Percentiles rank a stretch among this genome's conserved stretches.
Evolutionary conservation across 2,113 vertebrate genomes (phyloP).

Genomic region (Cynopterus brachyotis): DNA sequence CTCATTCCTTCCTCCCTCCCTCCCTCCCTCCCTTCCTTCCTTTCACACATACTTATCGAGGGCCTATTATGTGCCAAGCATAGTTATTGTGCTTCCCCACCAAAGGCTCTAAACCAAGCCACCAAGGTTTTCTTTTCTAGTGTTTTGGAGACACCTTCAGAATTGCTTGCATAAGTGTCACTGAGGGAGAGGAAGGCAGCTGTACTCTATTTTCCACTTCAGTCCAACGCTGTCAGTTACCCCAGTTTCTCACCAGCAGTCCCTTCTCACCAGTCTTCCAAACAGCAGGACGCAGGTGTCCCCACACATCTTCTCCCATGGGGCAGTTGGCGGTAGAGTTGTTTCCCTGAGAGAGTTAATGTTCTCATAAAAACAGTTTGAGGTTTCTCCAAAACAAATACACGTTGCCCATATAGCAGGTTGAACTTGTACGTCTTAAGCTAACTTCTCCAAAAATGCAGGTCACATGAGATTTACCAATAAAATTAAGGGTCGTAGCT

Average conservation of each 20-base stretch:
- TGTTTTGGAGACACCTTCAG: neutral
- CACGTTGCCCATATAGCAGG: fast-evolving
- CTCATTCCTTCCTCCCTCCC: neutral
- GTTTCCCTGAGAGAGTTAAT: slow-evolving; percentile 4
- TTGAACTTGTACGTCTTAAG: neutral
- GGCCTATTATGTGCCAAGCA: neutral
- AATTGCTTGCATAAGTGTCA: neutral
- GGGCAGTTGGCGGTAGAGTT: neutral
- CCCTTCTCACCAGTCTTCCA: neutral
- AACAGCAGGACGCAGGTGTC: slow-evolving; percentile 33
- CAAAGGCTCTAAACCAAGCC: neutral
- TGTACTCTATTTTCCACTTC: neutral
- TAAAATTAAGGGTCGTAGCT: neutral
- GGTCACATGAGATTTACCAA: neutral
- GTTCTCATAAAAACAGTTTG: slow-evolving; percentile 51
- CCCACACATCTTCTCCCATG: neutral
- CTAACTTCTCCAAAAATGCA: neutral
- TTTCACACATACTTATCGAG: neutral
- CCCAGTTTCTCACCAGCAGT: neutral
- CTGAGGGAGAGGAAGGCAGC: neutral
- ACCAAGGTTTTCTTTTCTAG: neutral
- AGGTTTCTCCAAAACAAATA: slow-evolving; percentile 61
- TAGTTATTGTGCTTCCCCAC: neutral
- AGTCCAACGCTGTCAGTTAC: neutral
- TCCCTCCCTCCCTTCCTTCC: neutral